These are phyloP conservation scores for Kryptopterus vitreolus DNA, from an alignment of 2,797 vertebrate genomes.

Conservation along the genomic window DNA sequence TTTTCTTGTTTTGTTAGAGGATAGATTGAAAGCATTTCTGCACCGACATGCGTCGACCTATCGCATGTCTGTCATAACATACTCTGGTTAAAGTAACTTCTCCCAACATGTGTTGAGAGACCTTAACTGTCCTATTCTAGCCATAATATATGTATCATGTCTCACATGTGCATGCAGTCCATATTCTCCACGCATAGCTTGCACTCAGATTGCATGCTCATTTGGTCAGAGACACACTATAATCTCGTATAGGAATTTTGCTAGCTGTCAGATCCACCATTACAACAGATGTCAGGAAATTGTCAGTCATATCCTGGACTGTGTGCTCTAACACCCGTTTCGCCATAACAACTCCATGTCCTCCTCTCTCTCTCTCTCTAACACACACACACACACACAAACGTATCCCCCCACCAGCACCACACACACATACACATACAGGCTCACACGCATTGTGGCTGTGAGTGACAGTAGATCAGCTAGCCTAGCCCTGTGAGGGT, in stretches of 20 bases:
- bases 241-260: slow-evolving; percentile 36
- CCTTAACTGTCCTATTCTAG: background rate
- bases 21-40: background rate
- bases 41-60: background rate
- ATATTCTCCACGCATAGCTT: slow-evolving; percentile 12
- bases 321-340: slow-evolving; percentile 81
- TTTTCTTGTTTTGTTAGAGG: background rate
- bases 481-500: slow-evolving; percentile 78
- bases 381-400: no score
- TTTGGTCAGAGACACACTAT: slow-evolving; percentile 31
- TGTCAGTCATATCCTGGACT: slow-evolving; percentile 80
- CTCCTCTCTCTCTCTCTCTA: slow-evolving; percentile 45
- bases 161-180: slow-evolving; percentile 13
- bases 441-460: slow-evolving; percentile 59
- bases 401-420: background rate
- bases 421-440: background rate
- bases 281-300: slow-evolving; percentile 80
- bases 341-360: slow-evolving; percentile 72
- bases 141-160: slow-evolving; percentile 8
- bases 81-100: background rate
- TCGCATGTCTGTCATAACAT: slow-evolving; percentile 7
- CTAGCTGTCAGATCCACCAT: slow-evolving; percentile 70
- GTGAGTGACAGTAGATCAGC: slow-evolving; percentile 83
- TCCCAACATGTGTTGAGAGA: background rate
- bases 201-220: slow-evolving; percentile 10